These are phyloP conservation scores for Heterodera schachtii DNA, from an alignment of 1,140 invertebrate species.

Conservation along the genomic window DNA sequence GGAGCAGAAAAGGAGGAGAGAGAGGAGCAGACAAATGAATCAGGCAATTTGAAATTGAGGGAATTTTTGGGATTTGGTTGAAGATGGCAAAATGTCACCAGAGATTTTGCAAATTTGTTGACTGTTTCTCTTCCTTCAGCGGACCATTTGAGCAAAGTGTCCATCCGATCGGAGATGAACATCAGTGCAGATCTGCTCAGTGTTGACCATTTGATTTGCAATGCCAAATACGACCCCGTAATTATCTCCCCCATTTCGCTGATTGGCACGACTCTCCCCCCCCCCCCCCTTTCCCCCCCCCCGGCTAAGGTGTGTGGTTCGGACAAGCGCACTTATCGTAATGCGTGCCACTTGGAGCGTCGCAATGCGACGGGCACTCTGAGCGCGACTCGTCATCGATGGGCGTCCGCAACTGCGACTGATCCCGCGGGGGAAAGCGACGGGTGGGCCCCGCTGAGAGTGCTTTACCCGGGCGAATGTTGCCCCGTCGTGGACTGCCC, in stretches of 20 bases:
- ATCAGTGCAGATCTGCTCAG: conserved; percentile 27
- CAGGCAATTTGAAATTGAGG: background rate
- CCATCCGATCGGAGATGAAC: background rate
- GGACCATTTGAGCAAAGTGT: background rate
- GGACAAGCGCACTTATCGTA: conserved; percentile 45
- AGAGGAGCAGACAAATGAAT: background rate
- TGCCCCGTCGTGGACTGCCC: conserved; percentile 36
- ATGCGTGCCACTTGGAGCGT: conserved; percentile 45
- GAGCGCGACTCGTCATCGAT: background rate
- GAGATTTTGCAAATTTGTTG: no score
- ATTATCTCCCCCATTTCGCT: background rate
- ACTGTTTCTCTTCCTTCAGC: background rate
- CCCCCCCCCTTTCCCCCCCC: no score
- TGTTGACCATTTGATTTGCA: conserved; percentile 22
- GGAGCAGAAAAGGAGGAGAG: background rate
- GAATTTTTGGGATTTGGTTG: background rate
- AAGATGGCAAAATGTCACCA: background rate
- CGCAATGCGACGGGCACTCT: conserved; percentile 35
- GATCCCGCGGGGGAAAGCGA: conserved; percentile 13
- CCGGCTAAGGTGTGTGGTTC: conserved; percentile 40
- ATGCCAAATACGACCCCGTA: conserved; percentile 25
- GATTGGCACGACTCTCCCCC: no score
- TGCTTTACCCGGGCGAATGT: conserved; percentile 21
- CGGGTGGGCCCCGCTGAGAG: background rate
- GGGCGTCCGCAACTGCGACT: conserved; percentile 21